These are phyloP conservation scores for Frankliniella fusca DNA, from an alignment of 2,888 invertebrate genomes.

Conservation along the genomic window DNA sequence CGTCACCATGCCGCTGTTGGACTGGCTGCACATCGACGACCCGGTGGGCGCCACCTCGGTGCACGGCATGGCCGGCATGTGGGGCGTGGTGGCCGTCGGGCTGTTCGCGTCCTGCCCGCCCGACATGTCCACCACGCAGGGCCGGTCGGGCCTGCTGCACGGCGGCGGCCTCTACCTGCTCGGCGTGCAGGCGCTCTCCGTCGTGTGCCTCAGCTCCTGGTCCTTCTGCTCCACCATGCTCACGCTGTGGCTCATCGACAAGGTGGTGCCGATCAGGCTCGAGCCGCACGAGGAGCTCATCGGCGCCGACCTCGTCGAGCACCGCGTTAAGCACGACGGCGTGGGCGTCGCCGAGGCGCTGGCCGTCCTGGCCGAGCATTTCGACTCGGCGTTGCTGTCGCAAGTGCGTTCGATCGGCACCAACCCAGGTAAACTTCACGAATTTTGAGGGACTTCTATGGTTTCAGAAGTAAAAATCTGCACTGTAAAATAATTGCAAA, in stretches of 20 bases:
- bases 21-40: slow-evolving; percentile 75
- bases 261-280: slow-evolving; percentile 79
- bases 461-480: too few relatives aligned
- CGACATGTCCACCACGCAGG: slow-evolving; percentile 72
- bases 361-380: slow-evolving; percentile 42
- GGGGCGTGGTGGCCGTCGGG: slow-evolving; percentile 83
- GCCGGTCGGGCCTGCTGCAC: slow-evolving; percentile 43
- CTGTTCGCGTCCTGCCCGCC: slow-evolving; percentile 81
- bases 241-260: slow-evolving; percentile 71
- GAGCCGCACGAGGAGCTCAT: slow-evolving; percentile 76
- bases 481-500: too few relatives aligned
- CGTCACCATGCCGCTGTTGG: slow-evolving; percentile 67
- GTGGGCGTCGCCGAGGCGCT: slow-evolving; percentile 45
- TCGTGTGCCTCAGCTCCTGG: slow-evolving; percentile 69
- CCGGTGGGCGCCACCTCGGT: slow-evolving; percentile 90
- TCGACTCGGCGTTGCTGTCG: slow-evolving; percentile 41
- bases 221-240: slow-evolving; percentile 65
- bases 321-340: slow-evolving; percentile 45
- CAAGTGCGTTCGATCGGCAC: slow-evolving; percentile 37
- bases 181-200: slow-evolving; percentile 73
- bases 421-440: slow-evolving; percentile 37
- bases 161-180: slow-evolving; percentile 83
- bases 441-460: too few relatives aligned
- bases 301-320: slow-evolving; percentile 86
- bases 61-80: slow-evolving; percentile 58